Evolutionary conservation across 2,797 vertebrate genomes (phyloP).

Genomic region (Channa striata): DNA sequence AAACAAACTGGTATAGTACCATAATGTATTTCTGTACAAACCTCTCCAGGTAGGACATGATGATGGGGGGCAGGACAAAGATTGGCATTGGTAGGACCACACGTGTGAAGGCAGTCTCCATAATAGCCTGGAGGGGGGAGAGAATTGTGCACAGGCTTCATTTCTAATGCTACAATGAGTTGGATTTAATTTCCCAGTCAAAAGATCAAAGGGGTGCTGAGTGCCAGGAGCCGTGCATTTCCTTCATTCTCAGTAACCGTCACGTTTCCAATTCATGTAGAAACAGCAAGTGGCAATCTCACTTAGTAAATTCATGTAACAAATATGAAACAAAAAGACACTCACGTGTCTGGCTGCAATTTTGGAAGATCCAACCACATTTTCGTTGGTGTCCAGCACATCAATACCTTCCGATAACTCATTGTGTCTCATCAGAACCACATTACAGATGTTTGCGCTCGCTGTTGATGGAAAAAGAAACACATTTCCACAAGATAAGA

Average conservation of each 20-base stretch:
- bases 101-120: conserved; percentile 94
- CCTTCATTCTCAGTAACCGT: conserved; percentile 2
- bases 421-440: conserved; percentile 95
- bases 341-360: conserved; percentile 94
- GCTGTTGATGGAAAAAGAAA: conserved; percentile 76
- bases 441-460: conserved; percentile 97
- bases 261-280: not conserved
- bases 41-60: conserved; percentile 87
- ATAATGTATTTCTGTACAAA: conserved; percentile 42
- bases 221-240: conserved; percentile 22
- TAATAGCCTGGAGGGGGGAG: conserved; percentile 87
- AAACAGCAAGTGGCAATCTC: not conserved
- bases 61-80: conserved; percentile 94
- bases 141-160: conserved; percentile 66
- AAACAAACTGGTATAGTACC: too few species aligned
- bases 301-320: not conserved
- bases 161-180: conserved; percentile 46
- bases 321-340: conserved; percentile 15
- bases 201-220: conserved; percentile 44
- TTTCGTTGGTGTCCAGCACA: conserved; percentile 90
- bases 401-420: conserved; percentile 95
- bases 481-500: not conserved
- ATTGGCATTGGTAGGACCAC: conserved; percentile 98
- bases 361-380: conserved; percentile 94
- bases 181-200: conserved; percentile 52